Base-by-base conservation (phyloP, 2,797 vertebrate genomes). In the Chelon auratus region DNA sequence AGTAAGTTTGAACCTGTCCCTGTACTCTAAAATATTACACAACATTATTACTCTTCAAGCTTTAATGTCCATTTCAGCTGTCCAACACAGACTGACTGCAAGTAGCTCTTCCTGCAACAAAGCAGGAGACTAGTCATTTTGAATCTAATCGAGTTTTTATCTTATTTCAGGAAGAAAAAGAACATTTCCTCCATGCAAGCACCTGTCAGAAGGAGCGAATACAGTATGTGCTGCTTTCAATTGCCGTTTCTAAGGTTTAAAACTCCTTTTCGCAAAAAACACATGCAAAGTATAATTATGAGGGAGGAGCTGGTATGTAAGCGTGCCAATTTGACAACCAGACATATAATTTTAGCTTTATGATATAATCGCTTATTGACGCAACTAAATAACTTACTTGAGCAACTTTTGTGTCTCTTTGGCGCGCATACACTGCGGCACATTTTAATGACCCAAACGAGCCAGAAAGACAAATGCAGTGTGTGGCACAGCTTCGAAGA, bases 161-260 rank as follows among this genome's bases (percentile, higher is more conserved):
- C n/a, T 47, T 47, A 18, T 47, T 47, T 17, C n/a, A 9, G 5
- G 30, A 3, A 3, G 30, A 3, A 56, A 39, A 14, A 58, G 3
- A 26, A 58, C 54, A 13, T 39, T 73, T 54, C 24, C 48, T 54
- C 47, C 9, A 22, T 53, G 26, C 26, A 9, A 15, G 45, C 5
- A 3, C 26, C 20, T 53, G 42, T 14, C 54, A 56, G 54, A 37
- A 54, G 40, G 62, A 60, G 37, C 37, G 47, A 69, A 65, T 62
- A 3, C 24, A 26, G 24, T 26, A 24, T n/a, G 18, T 53, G 62
- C 75, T 55, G 26, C 17, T 52, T 22, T 37, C 18, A 45, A 22
- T 14, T 64, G 30, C 9, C 2, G 30, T 40, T 45, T 17, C 60
- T 14, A 17, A 68, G 40, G 33, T 33, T 1, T 24, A 60, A 12